Evolutionary conservation across 2,797 vertebrate genomes (phyloP).

Genomic region (Melanitta fusca): DNA sequence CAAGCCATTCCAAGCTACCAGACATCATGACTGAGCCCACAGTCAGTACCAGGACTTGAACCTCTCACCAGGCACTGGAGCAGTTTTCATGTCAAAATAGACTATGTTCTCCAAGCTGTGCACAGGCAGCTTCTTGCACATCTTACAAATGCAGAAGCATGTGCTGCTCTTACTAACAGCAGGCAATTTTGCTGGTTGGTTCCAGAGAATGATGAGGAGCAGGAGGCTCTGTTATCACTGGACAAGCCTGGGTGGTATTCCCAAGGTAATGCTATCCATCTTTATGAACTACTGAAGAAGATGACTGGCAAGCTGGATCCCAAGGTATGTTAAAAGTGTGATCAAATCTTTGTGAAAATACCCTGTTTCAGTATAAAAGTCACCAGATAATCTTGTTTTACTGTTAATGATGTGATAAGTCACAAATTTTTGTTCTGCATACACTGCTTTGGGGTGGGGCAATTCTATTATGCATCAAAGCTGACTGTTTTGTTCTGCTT

Average conservation of each 20-base stretch:
- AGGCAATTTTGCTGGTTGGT: conserved; percentile 24
- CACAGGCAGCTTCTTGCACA: not conserved
- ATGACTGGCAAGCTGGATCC: conserved; percentile 91
- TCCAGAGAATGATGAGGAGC: conserved; percentile 91
- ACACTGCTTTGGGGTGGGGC: not conserved
- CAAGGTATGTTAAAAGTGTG: conserved; percentile 82
- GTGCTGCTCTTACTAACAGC: not conserved
- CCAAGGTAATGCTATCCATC: conserved; percentile 92
- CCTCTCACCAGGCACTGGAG: not conserved
- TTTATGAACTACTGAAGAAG: conserved; percentile 90
- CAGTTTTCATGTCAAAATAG: not conserved
- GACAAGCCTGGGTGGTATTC: conserved; percentile 97
- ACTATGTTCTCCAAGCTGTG: not conserved
- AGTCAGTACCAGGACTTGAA: not conserved
- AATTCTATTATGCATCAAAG: not conserved
- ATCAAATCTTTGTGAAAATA: not conserved
- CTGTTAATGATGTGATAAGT: not conserved
- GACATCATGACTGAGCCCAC: not conserved
- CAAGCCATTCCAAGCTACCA: not conserved
- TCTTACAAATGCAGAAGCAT: not conserved
- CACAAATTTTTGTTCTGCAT: not conserved
- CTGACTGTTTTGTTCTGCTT: too few relatives aligned
- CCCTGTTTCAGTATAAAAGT: not conserved
- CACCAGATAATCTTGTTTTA: not conserved
- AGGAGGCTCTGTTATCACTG: conserved; percentile 85